These are phyloP conservation scores for Pempheris klunzingeri DNA, from an alignment of 2,797 vertebrate species.

Conservation along the genomic window DNA sequence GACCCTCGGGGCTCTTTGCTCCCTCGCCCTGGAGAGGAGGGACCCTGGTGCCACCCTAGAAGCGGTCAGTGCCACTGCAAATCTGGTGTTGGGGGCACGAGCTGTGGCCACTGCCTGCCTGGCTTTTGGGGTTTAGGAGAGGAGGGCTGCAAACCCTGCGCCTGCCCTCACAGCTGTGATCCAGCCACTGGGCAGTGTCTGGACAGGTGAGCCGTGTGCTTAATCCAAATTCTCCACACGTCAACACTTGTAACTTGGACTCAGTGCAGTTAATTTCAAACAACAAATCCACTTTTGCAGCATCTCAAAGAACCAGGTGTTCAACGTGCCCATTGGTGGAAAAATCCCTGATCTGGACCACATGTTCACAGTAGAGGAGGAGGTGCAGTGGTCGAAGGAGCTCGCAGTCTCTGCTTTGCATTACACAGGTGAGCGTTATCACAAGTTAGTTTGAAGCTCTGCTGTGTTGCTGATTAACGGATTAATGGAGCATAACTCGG, in stretches of 20 bases:
- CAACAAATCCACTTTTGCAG: conserved; percentile 62
- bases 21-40: conserved; percentile 70
- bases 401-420: conserved; percentile 90
- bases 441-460: neutral
- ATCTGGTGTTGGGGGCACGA: conserved; percentile 86
- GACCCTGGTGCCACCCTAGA: conserved; percentile 87
- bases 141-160: conserved; percentile 87
- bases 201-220: conserved; percentile 76
- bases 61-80: conserved; percentile 92
- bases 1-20: conserved; percentile 85
- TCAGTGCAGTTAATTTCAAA: neutral
- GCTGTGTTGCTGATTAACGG: neutral
- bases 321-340: conserved; percentile 89
- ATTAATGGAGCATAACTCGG: neutral
- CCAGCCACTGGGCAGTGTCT: conserved; percentile 85
- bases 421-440: conserved; percentile 85
- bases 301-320: conserved; percentile 82
- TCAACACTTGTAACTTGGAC: neutral
- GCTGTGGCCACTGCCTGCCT: conserved; percentile 87
- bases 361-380: conserved; percentile 79
- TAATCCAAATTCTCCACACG: neutral
- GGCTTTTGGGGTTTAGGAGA: conserved; percentile 91
- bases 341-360: conserved; percentile 86
- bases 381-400: conserved; percentile 86
- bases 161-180: conserved; percentile 88